Percentiles rank a stretch among this genome's conserved stretches.
phyloP scores from a whole-genome alignment of 2,797 vertebrate species.

The Lepus townsendii region DNA sequence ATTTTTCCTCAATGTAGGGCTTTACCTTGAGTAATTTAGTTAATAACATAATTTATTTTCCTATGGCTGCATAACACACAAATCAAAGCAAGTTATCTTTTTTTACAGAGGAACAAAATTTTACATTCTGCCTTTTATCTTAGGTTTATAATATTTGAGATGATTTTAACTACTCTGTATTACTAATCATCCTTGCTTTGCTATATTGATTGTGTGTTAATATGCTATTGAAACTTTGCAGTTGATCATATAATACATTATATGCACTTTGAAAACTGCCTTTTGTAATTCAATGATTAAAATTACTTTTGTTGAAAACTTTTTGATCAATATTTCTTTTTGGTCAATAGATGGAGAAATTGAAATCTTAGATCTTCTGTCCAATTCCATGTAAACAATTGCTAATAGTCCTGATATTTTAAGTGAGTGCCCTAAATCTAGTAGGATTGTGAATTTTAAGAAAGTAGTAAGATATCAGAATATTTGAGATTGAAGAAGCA shows the following conservation, averaged over 20 bases:
- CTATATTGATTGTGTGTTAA: background rate
- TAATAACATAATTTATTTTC: conserved; percentile 43
- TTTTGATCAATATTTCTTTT: conserved; percentile 58
- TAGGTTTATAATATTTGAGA: background rate
- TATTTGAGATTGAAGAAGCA: conserved; percentile 55
- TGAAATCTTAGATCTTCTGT: conserved; percentile 45
- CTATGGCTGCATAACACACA: background rate
- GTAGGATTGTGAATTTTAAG: conserved; percentile 33
- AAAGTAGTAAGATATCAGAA: conserved; percentile 26
- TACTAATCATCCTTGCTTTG: background rate
- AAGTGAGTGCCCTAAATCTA: conserved; percentile 13
- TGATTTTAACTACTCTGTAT: background rate
- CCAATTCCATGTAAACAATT: conserved; percentile 48
- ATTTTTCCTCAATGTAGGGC: background rate
- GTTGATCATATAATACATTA: background rate
- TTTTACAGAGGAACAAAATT: conserved; percentile 43
- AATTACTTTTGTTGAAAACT: conserved; percentile 49
- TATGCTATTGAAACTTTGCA: conserved; percentile 12
- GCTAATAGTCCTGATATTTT: conserved; percentile 14
- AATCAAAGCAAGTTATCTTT: background rate
- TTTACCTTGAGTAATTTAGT: conserved; percentile 51
- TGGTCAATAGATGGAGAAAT: conserved; percentile 49
- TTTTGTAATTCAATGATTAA: conserved; percentile 8
- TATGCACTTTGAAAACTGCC: background rate
- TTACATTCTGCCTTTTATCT: conserved; percentile 23